Evolutionary conservation across 2,888 invertebrate species (phyloP).

Genomic region (Acronicta aceris): DNA sequence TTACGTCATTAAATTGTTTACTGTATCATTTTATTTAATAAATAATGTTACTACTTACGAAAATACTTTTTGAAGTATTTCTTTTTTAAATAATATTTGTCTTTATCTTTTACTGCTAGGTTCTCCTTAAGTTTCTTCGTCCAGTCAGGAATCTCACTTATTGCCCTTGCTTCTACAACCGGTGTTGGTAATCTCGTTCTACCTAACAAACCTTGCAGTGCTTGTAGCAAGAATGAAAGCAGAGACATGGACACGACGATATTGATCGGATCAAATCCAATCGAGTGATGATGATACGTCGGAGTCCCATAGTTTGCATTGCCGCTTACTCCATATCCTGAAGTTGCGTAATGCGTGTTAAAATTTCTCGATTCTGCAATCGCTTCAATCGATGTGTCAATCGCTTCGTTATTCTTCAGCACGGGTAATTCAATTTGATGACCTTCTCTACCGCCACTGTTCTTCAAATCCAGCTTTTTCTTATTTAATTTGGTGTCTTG

Average conservation of each 20-base stretch:
- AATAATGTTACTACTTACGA: slow-evolving; percentile 45
- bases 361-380: slow-evolving; percentile 71
- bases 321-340: slow-evolving; percentile 76
- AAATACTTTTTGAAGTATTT: slow-evolving; percentile 71
- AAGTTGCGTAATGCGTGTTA: slow-evolving; percentile 70
- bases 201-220: slow-evolving; percentile 79
- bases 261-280: slow-evolving; percentile 87
- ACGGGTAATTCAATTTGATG: slow-evolving; percentile 77
- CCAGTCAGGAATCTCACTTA: slow-evolving; percentile 71
- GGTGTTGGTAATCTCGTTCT: slow-evolving; percentile 79
- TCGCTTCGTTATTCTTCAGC: slow-evolving; percentile 59
- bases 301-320: slow-evolving; percentile 71
- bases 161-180: slow-evolving; percentile 76
- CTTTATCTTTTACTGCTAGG: slow-evolving; percentile 55
- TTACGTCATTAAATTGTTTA: neutral
- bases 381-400: slow-evolving; percentile 49
- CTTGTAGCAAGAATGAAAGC: slow-evolving; percentile 83
- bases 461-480: slow-evolving; percentile 40
- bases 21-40: no score
- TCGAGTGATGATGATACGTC: slow-evolving; percentile 85
- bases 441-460: slow-evolving; percentile 48
- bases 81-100: slow-evolving; percentile 70
- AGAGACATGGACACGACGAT: slow-evolving; percentile 85
- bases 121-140: slow-evolving; percentile 69
- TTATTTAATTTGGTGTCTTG: slow-evolving; percentile 57